Base-by-base conservation (phyloP, 2,888 invertebrate species). In the Spialia ferax region DNA sequence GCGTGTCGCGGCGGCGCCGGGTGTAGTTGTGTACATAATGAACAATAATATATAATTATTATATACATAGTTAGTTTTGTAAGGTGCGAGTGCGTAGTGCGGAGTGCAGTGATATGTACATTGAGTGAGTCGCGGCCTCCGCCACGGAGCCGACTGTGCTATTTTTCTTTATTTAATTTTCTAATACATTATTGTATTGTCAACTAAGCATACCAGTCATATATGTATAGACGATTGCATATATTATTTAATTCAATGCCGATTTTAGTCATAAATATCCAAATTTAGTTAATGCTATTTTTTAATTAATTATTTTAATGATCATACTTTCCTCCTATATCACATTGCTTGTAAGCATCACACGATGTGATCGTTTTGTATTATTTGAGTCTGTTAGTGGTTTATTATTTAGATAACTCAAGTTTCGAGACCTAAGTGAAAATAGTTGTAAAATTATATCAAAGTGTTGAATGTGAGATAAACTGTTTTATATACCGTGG, bases 251-350 rank as follows among this genome's bases (percentile, higher is more conserved):
- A 91, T 89, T 91, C 91, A 91, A 91, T 85, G 86, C 89, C 87
- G 87, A 88, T 89, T 89, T 89, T 93, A 93, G 93, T 93, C 93
- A 93, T 93, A 89, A 93, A 89, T 89, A 93, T 91, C 93, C 93
- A 93, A 93, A 93, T 93, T 93, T 93, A 93, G 93, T 91, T 91
- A 88, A 90, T 89, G 84, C 83, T 91, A 86, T 88, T 87, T 86
- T 86, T 66, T 86, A 84, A 79, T 83, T 85, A 85, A 83, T 83
- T 84, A 79, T 80, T 85, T 82, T 82, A 77, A 84, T 80, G 80
- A 84, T 85, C 82, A 78, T 83, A 81, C 83, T 82, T 78, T 82
- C 76, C 84, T 85, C 83, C 84, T 88, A 80, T 81, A 84, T 85
- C 83, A 85, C 85, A 83, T 85, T 81, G 85, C 83, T 84, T 80